phyloP scores from a whole-genome alignment of 2,888 invertebrate species.

The Toxonevra muliebris region DNA sequence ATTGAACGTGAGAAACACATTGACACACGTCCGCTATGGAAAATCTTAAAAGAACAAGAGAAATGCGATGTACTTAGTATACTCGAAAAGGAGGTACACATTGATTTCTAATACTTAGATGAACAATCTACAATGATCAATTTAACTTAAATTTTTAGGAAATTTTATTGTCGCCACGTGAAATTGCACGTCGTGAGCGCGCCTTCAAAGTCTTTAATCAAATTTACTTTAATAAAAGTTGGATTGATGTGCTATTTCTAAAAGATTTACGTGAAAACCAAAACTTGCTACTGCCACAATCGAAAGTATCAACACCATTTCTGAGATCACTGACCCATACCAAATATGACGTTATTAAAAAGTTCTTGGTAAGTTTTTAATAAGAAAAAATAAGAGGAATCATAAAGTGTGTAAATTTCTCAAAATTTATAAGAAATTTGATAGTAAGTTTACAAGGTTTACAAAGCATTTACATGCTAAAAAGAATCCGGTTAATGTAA shows the following conservation, averaged over 20 bases:
- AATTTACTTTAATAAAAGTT: slow-evolving; percentile 55
- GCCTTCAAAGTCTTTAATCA: slow-evolving; percentile 56
- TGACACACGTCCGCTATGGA: slow-evolving; percentile 56
- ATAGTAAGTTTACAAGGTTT: too few relatives aligned
- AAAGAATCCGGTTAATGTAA: too few relatives aligned
- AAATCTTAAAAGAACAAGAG: slow-evolving; percentile 50
- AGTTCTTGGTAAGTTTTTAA: slow-evolving; percentile 49
- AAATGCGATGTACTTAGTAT: slow-evolving; percentile 59
- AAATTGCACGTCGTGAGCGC: slow-evolving; percentile 51
- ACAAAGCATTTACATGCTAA: too few relatives aligned
- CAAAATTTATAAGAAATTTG: too few relatives aligned
- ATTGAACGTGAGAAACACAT: slow-evolving; percentile 42
- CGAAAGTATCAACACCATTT: slow-evolving; percentile 46
- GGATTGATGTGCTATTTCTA: slow-evolving; percentile 56
- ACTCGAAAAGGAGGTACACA: slow-evolving; percentile 47
- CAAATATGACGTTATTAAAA: slow-evolving; percentile 50
- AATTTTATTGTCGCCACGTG: slow-evolving; percentile 51
- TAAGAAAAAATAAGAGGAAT: neutral
- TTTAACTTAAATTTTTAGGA: slow-evolving; percentile 42
- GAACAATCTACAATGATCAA: neutral
- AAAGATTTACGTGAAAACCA: slow-evolving; percentile 49
- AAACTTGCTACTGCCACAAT: slow-evolving; percentile 49
- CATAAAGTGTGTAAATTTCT: too few relatives aligned
- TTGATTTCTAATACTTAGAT: neutral
- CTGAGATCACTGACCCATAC: slow-evolving; percentile 44